A percentile compares a stretch with the other conserved stretches of the same genome.
These are phyloP conservation scores for Muntiacus reevesi DNA, from an alignment of 2,113 vertebrate species.

Conservation along the genomic window DNA sequence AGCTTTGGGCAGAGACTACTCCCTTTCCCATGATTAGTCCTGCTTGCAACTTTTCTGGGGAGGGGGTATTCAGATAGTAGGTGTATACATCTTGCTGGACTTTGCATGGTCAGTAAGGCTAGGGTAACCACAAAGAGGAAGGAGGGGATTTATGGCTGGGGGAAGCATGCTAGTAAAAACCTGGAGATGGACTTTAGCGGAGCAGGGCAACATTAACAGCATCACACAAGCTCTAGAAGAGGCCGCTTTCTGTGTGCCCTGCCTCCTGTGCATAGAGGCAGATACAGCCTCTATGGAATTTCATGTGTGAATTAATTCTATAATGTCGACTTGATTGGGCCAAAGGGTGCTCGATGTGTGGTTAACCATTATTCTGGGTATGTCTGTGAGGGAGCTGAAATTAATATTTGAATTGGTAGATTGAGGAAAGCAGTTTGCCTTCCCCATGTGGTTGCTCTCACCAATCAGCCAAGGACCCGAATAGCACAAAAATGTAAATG, in stretches of 20 bases:
- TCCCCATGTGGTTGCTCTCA: fast-evolving
- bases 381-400: not conserved
- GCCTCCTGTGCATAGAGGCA: not conserved
- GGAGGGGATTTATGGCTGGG: not conserved
- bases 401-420: no score
- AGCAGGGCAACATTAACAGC: not conserved
- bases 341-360: not conserved
- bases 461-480: not conserved
- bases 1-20: not conserved
- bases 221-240: not conserved
- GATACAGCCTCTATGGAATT: not conserved
- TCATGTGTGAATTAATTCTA: not conserved
- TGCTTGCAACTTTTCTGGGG: not conserved
- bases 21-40: no score
- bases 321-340: not conserved
- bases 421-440: not conserved
- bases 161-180: not conserved
- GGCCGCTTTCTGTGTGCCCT: not conserved
- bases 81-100: not conserved
- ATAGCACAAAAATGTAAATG: not conserved
- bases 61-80: not conserved
- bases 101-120: not conserved
- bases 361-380: not conserved
- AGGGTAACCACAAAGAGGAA: not conserved
- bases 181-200: not conserved